phyloP scores from a whole-genome alignment of 2,113 vertebrate species.

The Cromileptes altivelis region DNA sequence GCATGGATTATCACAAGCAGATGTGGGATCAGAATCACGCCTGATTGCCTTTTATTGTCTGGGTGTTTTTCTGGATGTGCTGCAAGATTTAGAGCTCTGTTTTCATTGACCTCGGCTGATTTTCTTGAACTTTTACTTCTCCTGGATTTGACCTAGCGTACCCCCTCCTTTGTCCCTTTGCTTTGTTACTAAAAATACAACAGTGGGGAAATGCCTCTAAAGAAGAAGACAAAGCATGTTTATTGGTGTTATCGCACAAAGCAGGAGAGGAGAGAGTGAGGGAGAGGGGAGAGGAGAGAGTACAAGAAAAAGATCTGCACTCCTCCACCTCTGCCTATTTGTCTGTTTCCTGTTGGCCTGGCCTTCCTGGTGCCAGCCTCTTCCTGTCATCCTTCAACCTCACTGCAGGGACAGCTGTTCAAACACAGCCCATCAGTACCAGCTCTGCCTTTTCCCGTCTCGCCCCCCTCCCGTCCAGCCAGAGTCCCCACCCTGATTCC shows the following conservation, averaged over 20 bases:
- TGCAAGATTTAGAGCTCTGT: constrained; percentile 42
- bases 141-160: constrained; percentile 9
- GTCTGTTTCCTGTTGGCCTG: constrained; percentile 29
- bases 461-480: neutral
- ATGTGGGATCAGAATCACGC: constrained; percentile 73
- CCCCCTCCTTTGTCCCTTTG: neutral
- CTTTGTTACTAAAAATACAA: neutral
- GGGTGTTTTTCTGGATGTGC: constrained; percentile 58
- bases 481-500: neutral
- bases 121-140: neutral
- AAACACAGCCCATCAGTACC: constrained; percentile 3
- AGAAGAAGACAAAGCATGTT: neutral
- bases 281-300: neutral
- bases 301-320: too few species aligned
- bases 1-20: constrained; percentile 73
- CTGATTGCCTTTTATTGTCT: constrained; percentile 71
- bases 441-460: constrained; percentile 5
- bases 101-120: constrained; percentile 30
- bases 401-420: constrained; percentile 23
- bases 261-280: neutral
- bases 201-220: neutral
- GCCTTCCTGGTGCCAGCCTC: constrained; percentile 44
- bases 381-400: constrained; percentile 53
- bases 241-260: neutral
- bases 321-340: neutral